Base-by-base conservation (phyloP, 2,888 invertebrate species). In the Cephus sareptanus region DNA sequence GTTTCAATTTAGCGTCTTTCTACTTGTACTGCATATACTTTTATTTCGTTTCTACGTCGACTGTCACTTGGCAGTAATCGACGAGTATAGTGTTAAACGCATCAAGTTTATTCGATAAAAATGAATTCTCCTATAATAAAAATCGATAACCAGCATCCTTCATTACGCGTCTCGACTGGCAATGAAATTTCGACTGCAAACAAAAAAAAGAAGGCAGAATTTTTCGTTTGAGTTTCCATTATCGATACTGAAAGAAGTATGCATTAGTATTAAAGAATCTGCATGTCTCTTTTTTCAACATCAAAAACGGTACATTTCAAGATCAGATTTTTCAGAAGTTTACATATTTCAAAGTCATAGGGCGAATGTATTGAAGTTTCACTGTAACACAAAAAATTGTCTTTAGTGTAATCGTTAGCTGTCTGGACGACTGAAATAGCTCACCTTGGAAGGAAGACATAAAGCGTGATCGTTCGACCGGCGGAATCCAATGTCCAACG, bases 371-470 rank as follows among this genome's bases (percentile, higher is more conserved):
- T 88, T 83, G 89, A 90, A 89, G 89, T 89, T 89, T 91, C 90
- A 88, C 90, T 90, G 90, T 89, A 91, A 91, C 88, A 88, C 88
- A 90, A 81, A 88, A 89, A 89, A 88, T 83, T 83, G 76, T 82
- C 78, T 87, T 87, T 86, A 86, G 82, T 85, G 81, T 76, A 35
- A 68, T 69, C 31, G 6, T 15, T 30, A 74, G 56, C 68, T 13
- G 68, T 73, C 37, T 23, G 30, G 0, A 4, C 73, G 12, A 74
- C 33, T 37, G 23, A 74, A 34, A 74, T 35, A 34, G 83, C 86
- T 88, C 90, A 94, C 94, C 94, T 94, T 95, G 94, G 90, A 95
- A 95, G 87, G 95, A 95, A 74, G 95, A 95, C 95, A 95, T 95
- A 88, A 95, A 95, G 78, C 95, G 93, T 76, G 95, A 95, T 76